Evolutionary conservation across 1,140 invertebrate genomes (phyloP).

Genomic region (Bombyx mori): DNA sequence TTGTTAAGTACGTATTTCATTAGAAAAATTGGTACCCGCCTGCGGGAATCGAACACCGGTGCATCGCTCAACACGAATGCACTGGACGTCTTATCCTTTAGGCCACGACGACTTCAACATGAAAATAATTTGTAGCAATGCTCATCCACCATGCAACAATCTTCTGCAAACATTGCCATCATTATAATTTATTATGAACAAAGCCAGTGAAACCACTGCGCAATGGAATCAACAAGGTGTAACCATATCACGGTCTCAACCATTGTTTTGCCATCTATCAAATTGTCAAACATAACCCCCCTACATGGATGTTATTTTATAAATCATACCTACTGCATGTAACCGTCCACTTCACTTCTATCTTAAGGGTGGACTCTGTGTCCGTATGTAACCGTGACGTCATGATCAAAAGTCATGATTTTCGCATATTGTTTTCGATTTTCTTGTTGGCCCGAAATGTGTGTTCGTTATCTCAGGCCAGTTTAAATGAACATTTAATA

Average conservation of each 20-base stretch:
- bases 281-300: slow-evolving; percentile 47
- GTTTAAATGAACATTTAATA: too few relatives aligned
- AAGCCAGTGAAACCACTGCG: slow-evolving; percentile 48
- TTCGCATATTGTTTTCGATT: background rate
- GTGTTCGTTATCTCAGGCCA: too few relatives aligned
- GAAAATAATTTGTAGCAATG: slow-evolving; percentile 26
- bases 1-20: too few relatives aligned
- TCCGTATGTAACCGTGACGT: background rate
- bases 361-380: background rate
- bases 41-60: too few relatives aligned
- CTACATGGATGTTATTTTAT: slow-evolving; percentile 34
- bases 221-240: slow-evolving; percentile 51
- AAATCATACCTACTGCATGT: slow-evolving; percentile 17
- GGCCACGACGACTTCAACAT: slow-evolving; percentile 4
- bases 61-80: too few relatives aligned
- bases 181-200: slow-evolving; percentile 52
- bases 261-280: slow-evolving; percentile 49
- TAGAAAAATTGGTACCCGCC: too few relatives aligned
- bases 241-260: slow-evolving; percentile 36
- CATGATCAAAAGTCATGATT: background rate
- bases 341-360: too few relatives aligned
- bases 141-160: slow-evolving; percentile 46
- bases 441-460: too few relatives aligned
- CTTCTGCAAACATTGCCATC: slow-evolving; percentile 41
- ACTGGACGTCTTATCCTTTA: too few relatives aligned